Conservation (phyloP, 1,140 invertebrate species). For the Macrostomum lignano region DNA sequence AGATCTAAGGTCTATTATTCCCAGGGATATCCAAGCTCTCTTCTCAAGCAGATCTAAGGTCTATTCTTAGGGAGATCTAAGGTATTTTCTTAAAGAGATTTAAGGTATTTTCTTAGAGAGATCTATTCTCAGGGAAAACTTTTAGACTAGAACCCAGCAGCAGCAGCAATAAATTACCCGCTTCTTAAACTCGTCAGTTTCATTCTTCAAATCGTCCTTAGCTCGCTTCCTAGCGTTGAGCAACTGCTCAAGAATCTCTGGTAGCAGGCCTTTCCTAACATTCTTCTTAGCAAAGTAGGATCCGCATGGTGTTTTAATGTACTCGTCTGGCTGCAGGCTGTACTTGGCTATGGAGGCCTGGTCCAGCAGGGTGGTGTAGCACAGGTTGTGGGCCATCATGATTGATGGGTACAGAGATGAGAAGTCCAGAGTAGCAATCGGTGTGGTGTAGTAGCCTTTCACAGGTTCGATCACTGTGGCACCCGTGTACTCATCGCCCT, state of each 20-base stretch:
- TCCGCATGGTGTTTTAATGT: conserved; percentile 61
- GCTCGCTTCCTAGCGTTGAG: conserved; percentile 56
- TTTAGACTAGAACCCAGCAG: too few species aligned
- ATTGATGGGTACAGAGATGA: conserved; percentile 95
- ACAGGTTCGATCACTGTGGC: conserved; percentile 92
- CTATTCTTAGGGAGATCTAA: too few species aligned
- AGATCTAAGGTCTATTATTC: too few species aligned
- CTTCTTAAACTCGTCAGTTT: conserved; percentile 67
- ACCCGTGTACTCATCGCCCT: conserved; percentile 59
- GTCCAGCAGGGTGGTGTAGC: conserved; percentile 49
- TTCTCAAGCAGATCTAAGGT: too few species aligned
- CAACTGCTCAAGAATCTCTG: conserved; percentile 76
- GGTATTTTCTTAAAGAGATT: too few species aligned
- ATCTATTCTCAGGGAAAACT: too few species aligned
- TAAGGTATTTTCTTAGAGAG: too few species aligned
- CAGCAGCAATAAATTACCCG: conserved; percentile 84
- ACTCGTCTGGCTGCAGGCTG: conserved; percentile 38
- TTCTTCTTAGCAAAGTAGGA: conserved; percentile 61
- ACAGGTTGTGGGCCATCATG: conserved; percentile 98
- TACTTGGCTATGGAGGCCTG: neutral
- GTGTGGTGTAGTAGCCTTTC: conserved; percentile 72
- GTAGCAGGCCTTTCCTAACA: conserved; percentile 55
- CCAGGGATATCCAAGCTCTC: too few species aligned
- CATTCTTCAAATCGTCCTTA: conserved; percentile 30
- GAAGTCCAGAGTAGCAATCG: conserved; percentile 94